A percentile compares a stretch with the other conserved stretches of the same genome.
phyloP scores from a whole-genome alignment of 2,888 invertebrate genomes.

The Cryptocephalus moraei region DNA sequence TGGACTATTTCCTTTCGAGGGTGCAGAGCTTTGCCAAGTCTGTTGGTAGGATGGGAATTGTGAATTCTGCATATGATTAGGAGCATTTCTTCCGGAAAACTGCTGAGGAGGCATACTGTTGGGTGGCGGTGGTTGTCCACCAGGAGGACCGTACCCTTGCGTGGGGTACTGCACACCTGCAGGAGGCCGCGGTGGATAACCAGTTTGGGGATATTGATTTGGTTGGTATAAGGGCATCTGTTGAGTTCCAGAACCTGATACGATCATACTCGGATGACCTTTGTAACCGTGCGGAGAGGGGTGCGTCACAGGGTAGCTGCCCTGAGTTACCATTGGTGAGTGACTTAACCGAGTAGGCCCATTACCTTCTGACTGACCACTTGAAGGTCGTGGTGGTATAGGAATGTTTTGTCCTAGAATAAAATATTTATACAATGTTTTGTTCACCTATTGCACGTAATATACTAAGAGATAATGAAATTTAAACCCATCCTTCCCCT shows the following conservation, averaged over 20 bases:
- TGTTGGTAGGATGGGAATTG: slow-evolving; percentile 36
- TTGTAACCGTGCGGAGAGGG: slow-evolving; percentile 48
- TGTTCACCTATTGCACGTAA: too few relatives aligned
- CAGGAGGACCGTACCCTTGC: slow-evolving; percentile 46
- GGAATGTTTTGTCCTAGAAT: slow-evolving; percentile 78
- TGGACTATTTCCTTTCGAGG: slow-evolving; percentile 27
- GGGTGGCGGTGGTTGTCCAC: slow-evolving; percentile 33
- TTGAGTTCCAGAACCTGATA: slow-evolving; percentile 30
- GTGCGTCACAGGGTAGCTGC: slow-evolving; percentile 28
- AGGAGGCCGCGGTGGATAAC: slow-evolving; percentile 38
- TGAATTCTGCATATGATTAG: slow-evolving; percentile 45
- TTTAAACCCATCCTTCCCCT: too few relatives aligned
- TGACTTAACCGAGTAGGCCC: slow-evolving; percentile 58
- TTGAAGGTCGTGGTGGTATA: slow-evolving; percentile 92
- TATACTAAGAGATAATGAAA: too few relatives aligned
- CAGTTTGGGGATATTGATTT: slow-evolving; percentile 43
- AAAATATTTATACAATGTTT: neutral
- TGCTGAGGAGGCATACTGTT: slow-evolving; percentile 40
- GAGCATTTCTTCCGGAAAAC: slow-evolving; percentile 45
- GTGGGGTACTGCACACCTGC: slow-evolving; percentile 32
- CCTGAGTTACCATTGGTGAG: slow-evolving; percentile 48
- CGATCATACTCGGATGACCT: slow-evolving; percentile 44
- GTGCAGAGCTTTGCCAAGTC: slow-evolving; percentile 26
- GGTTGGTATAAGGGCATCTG: slow-evolving; percentile 48
- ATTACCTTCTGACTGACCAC: slow-evolving; percentile 55